phyloP scores from a whole-genome alignment of 2,888 invertebrate species.

The Acronicta alni region DNA sequence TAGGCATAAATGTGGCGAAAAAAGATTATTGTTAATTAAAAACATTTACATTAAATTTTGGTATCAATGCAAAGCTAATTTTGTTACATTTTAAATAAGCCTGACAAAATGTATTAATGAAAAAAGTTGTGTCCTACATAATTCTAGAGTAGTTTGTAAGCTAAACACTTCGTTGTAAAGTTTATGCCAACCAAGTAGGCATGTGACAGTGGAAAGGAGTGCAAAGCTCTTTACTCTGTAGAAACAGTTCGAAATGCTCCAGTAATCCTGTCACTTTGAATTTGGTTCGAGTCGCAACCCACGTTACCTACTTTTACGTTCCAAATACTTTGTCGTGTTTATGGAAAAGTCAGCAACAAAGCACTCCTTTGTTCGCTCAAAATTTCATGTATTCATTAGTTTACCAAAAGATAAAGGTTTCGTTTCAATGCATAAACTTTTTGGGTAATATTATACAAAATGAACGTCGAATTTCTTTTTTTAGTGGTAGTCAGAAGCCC shows the following conservation, averaged over 20 bases:
- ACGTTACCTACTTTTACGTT: constrained; percentile 73
- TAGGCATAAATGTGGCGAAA: constrained; percentile 21
- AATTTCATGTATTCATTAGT: constrained; percentile 56
- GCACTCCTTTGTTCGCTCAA: constrained; percentile 55
- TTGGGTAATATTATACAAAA: constrained; percentile 7
- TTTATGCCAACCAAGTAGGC: constrained; percentile 51
- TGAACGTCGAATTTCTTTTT: too few species aligned
- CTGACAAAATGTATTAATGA: background rate
- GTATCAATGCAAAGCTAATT: background rate
- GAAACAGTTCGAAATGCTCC: constrained; percentile 64
- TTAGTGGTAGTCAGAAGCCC: too few species aligned
- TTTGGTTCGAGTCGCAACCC: constrained; percentile 68
- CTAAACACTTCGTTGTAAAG: constrained; percentile 49
- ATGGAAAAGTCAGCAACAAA: constrained; percentile 64
- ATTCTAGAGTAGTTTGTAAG: constrained; percentile 17
- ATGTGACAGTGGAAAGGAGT: constrained; percentile 54
- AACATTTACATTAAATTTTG: constrained; percentile 10
- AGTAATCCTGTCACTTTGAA: constrained; percentile 79
- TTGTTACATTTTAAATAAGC: background rate
- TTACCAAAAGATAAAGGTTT: constrained; percentile 32
- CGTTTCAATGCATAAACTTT: constrained; percentile 4
- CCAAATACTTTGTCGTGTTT: constrained; percentile 74
- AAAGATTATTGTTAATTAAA: constrained; percentile 24
- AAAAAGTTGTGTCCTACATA: constrained; percentile 9
- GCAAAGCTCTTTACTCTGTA: constrained; percentile 61